These are phyloP conservation scores for Hemibagrus guttatus DNA, from an alignment of 2,797 vertebrate species.

Conservation along the genomic window DNA sequence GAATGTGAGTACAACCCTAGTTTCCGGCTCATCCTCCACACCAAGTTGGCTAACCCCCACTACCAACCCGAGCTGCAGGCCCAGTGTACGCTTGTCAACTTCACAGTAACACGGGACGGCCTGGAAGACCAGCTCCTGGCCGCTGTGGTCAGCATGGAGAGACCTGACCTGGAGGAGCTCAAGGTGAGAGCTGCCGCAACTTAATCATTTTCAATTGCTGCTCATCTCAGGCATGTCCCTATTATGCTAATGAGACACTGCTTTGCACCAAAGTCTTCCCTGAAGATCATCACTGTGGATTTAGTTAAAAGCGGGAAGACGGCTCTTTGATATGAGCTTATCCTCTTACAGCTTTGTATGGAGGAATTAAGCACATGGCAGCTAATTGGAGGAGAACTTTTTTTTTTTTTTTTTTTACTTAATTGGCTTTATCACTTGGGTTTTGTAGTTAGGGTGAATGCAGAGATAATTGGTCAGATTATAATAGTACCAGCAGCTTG, in stretches of 20 bases:
- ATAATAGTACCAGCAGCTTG: slow-evolving; percentile 10
- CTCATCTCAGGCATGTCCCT: not conserved
- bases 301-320: slow-evolving; percentile 43
- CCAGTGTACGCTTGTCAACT: slow-evolving; percentile 95
- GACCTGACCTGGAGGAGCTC: slow-evolving; percentile 91
- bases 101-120: slow-evolving; percentile 88
- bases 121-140: slow-evolving; percentile 95
- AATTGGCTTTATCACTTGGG: slow-evolving; percentile 49
- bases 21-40: slow-evolving; percentile 94
- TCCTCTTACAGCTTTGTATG: slow-evolving; percentile 66
- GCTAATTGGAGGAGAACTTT: slow-evolving; percentile 58
- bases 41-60: slow-evolving; percentile 92
- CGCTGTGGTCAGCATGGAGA: slow-evolving; percentile 87
- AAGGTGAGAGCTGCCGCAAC: slow-evolving; percentile 76
- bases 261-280: slow-evolving; percentile 1
- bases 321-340: slow-evolving; percentile 66
- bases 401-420: slow-evolving; percentile 21
- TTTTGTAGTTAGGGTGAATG: slow-evolving; percentile 44
- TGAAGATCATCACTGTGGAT: slow-evolving; percentile 58
- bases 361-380: slow-evolving; percentile 56
- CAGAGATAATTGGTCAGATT: slow-evolving; percentile 44
- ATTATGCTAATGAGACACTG: slow-evolving; percentile 23
- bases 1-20: slow-evolving; percentile 88
- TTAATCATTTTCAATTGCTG: not conserved
- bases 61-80: slow-evolving; percentile 97